phyloP scores from a whole-genome alignment of 2,888 invertebrate species.

The Rotaria socialis region DNA sequence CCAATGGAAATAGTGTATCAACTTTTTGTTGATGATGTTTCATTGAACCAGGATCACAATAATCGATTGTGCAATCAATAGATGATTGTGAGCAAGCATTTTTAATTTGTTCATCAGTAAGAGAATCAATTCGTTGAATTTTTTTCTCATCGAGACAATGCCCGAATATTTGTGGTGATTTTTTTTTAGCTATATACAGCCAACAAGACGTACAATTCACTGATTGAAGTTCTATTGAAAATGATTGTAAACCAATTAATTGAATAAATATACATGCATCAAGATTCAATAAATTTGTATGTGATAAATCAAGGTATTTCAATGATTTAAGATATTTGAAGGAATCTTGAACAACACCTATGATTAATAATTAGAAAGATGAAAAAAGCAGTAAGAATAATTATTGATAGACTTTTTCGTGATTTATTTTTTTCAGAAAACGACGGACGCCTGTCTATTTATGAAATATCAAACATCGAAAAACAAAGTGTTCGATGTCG shows the following conservation, averaged over 20 bases:
- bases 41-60: slow-evolving; percentile 21
- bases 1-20: neutral
- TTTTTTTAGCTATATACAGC: neutral
- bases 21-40: neutral
- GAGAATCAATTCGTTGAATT: neutral
- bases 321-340: slow-evolving; percentile 28
- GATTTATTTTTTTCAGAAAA: too few species aligned
- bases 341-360: slow-evolving; percentile 25
- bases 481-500: too few species aligned
- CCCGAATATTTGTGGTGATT: neutral
- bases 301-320: slow-evolving; percentile 20
- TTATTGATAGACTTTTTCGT: too few species aligned
- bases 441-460: too few species aligned
- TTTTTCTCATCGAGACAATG: neutral
- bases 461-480: too few species aligned
- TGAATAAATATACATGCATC: slow-evolving; percentile 22
- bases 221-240: neutral
- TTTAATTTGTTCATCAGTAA: neutral
- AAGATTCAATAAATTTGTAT: neutral
- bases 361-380: too few species aligned
- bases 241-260: neutral
- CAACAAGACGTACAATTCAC: slow-evolving; percentile 11
- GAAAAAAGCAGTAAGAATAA: too few species aligned
- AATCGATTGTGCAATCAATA: neutral
- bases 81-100: neutral